These are phyloP conservation scores for Oncorhynchus gorbuscha DNA, from an alignment of 2,113 vertebrate genomes.

Conservation along the genomic window DNA sequence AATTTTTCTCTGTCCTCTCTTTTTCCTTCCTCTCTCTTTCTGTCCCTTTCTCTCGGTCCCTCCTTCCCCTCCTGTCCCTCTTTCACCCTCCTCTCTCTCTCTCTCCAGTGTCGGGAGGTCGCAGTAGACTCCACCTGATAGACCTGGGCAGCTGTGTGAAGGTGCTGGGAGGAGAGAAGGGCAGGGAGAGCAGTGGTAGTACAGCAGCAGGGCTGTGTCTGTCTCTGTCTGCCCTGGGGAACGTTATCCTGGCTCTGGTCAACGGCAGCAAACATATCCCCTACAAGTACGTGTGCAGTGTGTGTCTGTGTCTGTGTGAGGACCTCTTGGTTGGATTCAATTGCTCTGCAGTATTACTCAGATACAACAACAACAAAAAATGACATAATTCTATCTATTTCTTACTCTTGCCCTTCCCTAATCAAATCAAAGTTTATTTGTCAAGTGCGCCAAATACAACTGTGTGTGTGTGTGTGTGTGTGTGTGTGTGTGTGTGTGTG, in stretches of 20 bases:
- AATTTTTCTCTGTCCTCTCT: not conserved
- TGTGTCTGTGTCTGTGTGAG: slow-evolving; percentile 8
- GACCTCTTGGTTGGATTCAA: not conserved
- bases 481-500: too few relatives aligned
- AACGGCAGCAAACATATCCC: slow-evolving; percentile 95
- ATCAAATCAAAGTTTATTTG: too few relatives aligned
- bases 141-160: slow-evolving; percentile 96
- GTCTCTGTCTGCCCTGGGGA: slow-evolving; percentile 92
- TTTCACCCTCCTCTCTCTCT: slow-evolving; percentile 70
- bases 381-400: not conserved
- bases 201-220: slow-evolving; percentile 79
- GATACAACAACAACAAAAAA: not conserved
- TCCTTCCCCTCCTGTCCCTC: slow-evolving; percentile 70
- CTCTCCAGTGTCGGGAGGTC: slow-evolving; percentile 91
- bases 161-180: slow-evolving; percentile 76
- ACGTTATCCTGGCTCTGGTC: slow-evolving; percentile 97
- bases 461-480: too few relatives aligned
- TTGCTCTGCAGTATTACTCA: not conserved
- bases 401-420: not conserved
- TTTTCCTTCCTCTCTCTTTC: not conserved
- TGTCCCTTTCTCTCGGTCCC: slow-evolving; percentile 21
- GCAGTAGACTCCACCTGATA: slow-evolving; percentile 95
- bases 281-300: slow-evolving; percentile 80
- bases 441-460: too few relatives aligned
- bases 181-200: slow-evolving; percentile 50